phyloP scores from a whole-genome alignment of 2,113 vertebrate species.

The Prietella phreatophila region DNA sequence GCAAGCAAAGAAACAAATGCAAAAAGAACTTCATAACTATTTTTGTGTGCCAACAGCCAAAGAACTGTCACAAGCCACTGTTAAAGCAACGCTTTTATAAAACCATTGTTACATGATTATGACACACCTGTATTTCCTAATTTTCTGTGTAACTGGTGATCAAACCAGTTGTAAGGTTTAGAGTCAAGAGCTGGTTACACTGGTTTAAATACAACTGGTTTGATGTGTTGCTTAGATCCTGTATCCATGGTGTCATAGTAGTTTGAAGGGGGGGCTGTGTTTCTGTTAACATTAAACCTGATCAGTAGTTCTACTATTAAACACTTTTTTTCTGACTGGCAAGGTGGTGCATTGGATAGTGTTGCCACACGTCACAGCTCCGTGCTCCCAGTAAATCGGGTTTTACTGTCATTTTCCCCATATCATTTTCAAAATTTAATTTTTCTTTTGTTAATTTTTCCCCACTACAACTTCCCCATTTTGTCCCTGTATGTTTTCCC shows the following conservation, averaged over 20 bases:
- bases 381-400: too few relatives aligned
- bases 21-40: neutral
- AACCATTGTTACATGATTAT: neutral
- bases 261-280: too few relatives aligned
- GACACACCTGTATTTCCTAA: neutral
- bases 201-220: neutral
- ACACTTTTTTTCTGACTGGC: too few relatives aligned
- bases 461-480: neutral
- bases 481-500: neutral
- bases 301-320: too few relatives aligned
- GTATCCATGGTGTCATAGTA: neutral
- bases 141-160: neutral
- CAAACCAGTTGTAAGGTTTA: neutral
- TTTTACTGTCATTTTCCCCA: neutral
- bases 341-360: too few relatives aligned
- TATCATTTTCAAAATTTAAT: too few relatives aligned
- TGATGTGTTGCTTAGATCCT: neutral
- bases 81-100: neutral
- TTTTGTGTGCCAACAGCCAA: neutral
- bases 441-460: too few relatives aligned
- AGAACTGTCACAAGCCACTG: neutral
- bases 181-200: neutral
- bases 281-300: too few relatives aligned
- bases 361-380: too few relatives aligned
- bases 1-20: neutral